These are phyloP conservation scores for Thaumatotibia leucotreta DNA, from an alignment of 1,140 invertebrate genomes.

Conservation along the genomic window DNA sequence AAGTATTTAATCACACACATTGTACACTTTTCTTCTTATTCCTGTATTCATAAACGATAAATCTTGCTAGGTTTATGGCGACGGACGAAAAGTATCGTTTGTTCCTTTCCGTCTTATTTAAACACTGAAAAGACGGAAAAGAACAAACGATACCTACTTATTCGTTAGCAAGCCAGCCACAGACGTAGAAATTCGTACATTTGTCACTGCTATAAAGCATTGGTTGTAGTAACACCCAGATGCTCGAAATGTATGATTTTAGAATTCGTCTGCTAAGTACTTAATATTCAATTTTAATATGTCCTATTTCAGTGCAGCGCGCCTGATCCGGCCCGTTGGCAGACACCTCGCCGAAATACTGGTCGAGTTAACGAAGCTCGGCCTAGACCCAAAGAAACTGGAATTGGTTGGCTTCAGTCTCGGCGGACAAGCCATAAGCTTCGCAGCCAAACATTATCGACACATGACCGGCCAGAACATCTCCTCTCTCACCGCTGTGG, in stretches of 20 bases:
- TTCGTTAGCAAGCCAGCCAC: too few relatives aligned
- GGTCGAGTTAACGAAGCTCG: conserved; percentile 31
- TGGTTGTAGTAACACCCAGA: too few relatives aligned
- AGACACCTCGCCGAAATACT: conserved; percentile 49
- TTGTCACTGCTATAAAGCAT: too few relatives aligned
- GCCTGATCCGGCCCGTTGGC: conserved; percentile 44
- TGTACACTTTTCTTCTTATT: too few relatives aligned
- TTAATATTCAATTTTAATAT: too few relatives aligned
- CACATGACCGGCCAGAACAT: conserved; percentile 51
- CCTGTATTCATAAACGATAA: neutral
- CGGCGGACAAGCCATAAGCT: conserved; percentile 50
- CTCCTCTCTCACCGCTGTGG: conserved; percentile 52
- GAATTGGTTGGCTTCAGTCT: conserved; percentile 55
- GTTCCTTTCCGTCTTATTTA: too few relatives aligned
- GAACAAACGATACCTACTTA: too few relatives aligned
- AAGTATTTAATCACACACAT: conserved; percentile 16
- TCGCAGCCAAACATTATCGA: conserved; percentile 50
- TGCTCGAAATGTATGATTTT: too few relatives aligned
- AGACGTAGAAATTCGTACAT: too few relatives aligned
- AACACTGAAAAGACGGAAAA: too few relatives aligned
- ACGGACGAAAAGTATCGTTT: too few relatives aligned
- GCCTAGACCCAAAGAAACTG: conserved; percentile 47
- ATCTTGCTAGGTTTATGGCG: neutral
- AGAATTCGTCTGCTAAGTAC: too few relatives aligned
- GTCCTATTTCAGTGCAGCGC: conserved; percentile 41